Evolutionary conservation across 2,113 vertebrate genomes (phyloP).

Genomic region (Scalopus aquaticus): DNA sequence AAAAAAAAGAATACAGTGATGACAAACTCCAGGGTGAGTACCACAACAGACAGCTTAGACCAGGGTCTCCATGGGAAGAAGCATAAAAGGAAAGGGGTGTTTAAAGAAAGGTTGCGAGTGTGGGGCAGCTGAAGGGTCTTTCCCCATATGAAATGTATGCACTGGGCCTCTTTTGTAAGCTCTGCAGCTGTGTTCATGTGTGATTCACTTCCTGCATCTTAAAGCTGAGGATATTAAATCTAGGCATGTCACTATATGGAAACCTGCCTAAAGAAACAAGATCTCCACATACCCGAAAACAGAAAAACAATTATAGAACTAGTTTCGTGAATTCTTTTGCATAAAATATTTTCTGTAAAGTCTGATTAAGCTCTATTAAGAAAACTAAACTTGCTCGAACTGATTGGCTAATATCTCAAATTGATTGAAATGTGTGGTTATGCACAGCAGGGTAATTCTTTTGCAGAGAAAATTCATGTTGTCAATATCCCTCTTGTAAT

Average conservation of each 20-base stretch:
- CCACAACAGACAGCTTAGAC: neutral
- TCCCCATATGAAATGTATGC: neutral
- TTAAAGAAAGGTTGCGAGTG: neutral
- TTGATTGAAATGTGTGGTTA: constrained; percentile 44
- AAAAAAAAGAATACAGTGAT: neutral
- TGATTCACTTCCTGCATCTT: neutral
- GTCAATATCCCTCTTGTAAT: neutral
- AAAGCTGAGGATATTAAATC: neutral
- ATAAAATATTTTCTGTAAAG: constrained; percentile 13
- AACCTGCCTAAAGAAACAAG: neutral
- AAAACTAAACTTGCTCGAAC: neutral
- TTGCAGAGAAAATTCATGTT: constrained; percentile 49
- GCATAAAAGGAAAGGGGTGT: neutral
- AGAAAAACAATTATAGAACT: neutral
- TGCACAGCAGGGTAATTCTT: constrained; percentile 24
- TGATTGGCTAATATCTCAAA: constrained; percentile 42
- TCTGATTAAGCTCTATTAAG: constrained; percentile 41
- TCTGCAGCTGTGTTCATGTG: neutral
- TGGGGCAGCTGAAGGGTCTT: neutral
- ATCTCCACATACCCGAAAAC: neutral
- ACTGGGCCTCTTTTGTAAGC: neutral
- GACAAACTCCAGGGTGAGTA: neutral
- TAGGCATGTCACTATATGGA: neutral
- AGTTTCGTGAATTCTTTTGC: constrained; percentile 7
- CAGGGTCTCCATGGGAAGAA: neutral